Base-by-base conservation (phyloP, 2,797 vertebrate genomes). In the Tapirus indicus region DNA sequence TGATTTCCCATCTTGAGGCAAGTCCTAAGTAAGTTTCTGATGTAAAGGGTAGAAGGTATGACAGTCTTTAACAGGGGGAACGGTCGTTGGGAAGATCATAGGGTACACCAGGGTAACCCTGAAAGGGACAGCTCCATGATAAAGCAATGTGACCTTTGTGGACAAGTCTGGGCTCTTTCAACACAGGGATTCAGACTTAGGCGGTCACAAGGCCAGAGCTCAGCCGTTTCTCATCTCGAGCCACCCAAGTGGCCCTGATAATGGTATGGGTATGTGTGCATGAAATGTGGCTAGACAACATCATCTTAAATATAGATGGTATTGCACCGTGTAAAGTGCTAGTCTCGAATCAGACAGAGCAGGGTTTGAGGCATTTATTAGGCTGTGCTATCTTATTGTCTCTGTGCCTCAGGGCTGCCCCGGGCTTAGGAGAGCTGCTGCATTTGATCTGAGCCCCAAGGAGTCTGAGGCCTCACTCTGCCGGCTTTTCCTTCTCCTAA, bases 381-480 rank as follows among this genome's bases (percentile, higher is more conserved):
- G 77, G 77, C 79, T 94, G 38, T 41, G 68, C 71, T 62, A 66
- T 88, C 79, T 78, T 78, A 90, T 12, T 95, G 93, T 56, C 89
- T 97, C 88, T 93, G 38, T 77, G 96, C 98, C 88, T 89, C 89
- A 41, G 92, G 96, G 87, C 80, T 72, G 95, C 97, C 92, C 95
- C 84, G n/a, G 97, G 98, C 95, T 58, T 92, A 41, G 91, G 25
- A 11, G 95, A 85, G 74, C 69, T 94, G 79, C 79, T 94, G 1
- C 72, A 18, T 98, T 97, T 98, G 89, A 97, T 98, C 86, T 91
- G 87, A 95, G 49, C 91, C 75, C 95, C 68, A 82, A 58, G 49
- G 93, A 94, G 69, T 69, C 74, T 93, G 79, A 93, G 88, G 66
- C 71, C 49, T 88, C 77, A 35, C 56, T 75, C 2, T 66, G 49